A percentile compares a stretch with the other conserved stretches of the same genome.
Conservation (phyloP, 2,113 vertebrate species). For the Rhabdornis inornatus region DNA sequence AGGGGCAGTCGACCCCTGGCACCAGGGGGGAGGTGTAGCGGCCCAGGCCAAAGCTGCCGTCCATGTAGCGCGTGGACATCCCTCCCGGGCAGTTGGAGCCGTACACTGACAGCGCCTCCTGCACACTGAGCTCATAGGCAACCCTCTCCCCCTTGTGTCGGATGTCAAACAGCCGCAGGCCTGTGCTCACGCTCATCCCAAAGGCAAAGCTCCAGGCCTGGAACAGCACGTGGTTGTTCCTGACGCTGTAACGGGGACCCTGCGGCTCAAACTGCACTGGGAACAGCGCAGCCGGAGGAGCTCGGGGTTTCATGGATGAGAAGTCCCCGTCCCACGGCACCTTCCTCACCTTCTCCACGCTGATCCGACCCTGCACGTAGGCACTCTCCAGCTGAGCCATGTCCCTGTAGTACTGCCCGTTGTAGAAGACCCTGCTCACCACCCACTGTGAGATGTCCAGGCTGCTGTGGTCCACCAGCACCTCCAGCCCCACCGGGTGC, state of each 20-base stretch:
- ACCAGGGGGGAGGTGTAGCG: conserved; percentile 79
- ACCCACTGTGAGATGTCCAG: conserved; percentile 48
- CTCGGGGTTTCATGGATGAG: conserved; percentile 76
- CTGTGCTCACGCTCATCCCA: conserved; percentile 78
- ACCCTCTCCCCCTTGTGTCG: conserved; percentile 80
- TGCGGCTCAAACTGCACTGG: conserved; percentile 80
- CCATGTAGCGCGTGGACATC: conserved; percentile 84
- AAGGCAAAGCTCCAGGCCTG: conserved; percentile 87
- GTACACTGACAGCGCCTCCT: conserved; percentile 86
- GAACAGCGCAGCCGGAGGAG: background rate
- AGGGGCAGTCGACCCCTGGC: conserved; percentile 85
- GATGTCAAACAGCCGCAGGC: conserved; percentile 84
- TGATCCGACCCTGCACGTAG: conserved; percentile 67
- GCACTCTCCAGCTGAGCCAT: conserved; percentile 57
- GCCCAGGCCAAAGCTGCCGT: conserved; percentile 85
- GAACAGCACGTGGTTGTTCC: conserved; percentile 77
- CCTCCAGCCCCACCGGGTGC: conserved; percentile 71
- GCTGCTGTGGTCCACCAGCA: conserved; percentile 70
- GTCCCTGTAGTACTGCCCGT: conserved; percentile 70
- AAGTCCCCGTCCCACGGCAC: conserved; percentile 25
- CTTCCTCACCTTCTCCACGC: conserved; percentile 47
- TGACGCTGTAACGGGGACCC: conserved; percentile 77
- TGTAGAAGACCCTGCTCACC: conserved; percentile 67
- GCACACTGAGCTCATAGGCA: conserved; percentile 84
- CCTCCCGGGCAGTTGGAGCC: conserved; percentile 81